These are phyloP conservation scores for Caenorhabditis tropicalis DNA, from an alignment of 1,140 invertebrate species.

Conservation along the genomic window DNA sequence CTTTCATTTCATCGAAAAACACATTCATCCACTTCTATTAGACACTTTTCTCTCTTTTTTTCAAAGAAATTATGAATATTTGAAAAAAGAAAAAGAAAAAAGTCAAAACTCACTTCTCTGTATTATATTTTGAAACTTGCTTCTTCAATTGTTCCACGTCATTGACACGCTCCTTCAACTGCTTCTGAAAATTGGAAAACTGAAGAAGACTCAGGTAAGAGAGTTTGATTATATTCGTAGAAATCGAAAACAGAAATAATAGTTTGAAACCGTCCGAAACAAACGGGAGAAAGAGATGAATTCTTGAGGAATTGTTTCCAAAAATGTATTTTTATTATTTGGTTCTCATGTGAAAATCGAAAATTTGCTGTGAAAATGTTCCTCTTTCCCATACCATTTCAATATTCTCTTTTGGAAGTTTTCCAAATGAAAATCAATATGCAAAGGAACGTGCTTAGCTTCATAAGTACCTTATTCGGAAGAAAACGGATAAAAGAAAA, in stretches of 20 bases:
- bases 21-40: background rate
- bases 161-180: slow-evolving; percentile 50
- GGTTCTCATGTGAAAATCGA: background rate
- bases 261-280: too few relatives aligned
- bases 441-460: slow-evolving; percentile 17
- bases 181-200: slow-evolving; percentile 52
- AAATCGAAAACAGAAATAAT: background rate
- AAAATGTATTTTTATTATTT: too few relatives aligned
- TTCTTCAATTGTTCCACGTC: slow-evolving; percentile 56
- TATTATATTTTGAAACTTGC: slow-evolving; percentile 52
- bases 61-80: background rate
- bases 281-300: background rate
- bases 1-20: background rate
- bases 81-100: too few relatives aligned
- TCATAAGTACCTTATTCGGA: slow-evolving; percentile 37
- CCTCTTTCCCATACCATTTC: background rate
- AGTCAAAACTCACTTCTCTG: slow-evolving; percentile 56
- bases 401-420: background rate
- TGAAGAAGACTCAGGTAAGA: background rate
- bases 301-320: too few relatives aligned
- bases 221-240: background rate
- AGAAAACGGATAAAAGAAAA: background rate
- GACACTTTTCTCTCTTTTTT: background rate
- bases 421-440: background rate
- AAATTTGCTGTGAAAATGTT: background rate